A percentile compares a stretch with the other conserved stretches of the same genome.
phyloP scores from a whole-genome alignment of 2,888 invertebrate species.

The Patella depressa region DNA sequence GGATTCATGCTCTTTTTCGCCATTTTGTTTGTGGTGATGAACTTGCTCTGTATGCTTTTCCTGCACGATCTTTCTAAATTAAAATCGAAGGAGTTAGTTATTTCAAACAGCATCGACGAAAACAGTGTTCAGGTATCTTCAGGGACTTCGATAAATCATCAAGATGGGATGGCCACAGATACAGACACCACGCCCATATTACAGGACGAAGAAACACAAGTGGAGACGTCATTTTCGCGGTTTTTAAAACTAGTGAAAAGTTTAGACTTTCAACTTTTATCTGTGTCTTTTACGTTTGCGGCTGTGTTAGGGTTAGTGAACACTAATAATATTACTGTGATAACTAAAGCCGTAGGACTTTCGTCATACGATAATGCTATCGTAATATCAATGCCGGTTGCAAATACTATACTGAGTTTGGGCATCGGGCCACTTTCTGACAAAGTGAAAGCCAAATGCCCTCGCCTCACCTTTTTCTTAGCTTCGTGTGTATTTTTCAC shows the following conservation, averaged over 20 bases:
- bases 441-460: not conserved
- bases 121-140: not conserved
- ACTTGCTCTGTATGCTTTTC: constrained; percentile 35
- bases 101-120: not conserved
- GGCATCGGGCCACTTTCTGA: not conserved
- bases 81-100: not conserved
- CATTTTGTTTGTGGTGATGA: constrained; percentile 37
- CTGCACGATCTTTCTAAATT: constrained; percentile 4
- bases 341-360: not conserved
- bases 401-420: not conserved
- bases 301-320: not conserved
- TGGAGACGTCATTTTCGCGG: not conserved
- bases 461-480: not conserved
- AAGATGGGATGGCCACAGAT: not conserved
- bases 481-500: not conserved
- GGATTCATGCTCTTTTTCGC: constrained; percentile 47
- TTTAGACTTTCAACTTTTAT: not conserved
- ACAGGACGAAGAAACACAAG: not conserved
- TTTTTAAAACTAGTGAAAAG: not conserved
- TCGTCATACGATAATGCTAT: not conserved
- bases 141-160: not conserved
- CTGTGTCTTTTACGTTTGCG: not conserved
- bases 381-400: not conserved
- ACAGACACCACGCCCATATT: not conserved
- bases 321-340: constrained; percentile 1